phyloP scores from a whole-genome alignment of 2,797 vertebrate genomes.

The Phoeniculus purpureus region DNA sequence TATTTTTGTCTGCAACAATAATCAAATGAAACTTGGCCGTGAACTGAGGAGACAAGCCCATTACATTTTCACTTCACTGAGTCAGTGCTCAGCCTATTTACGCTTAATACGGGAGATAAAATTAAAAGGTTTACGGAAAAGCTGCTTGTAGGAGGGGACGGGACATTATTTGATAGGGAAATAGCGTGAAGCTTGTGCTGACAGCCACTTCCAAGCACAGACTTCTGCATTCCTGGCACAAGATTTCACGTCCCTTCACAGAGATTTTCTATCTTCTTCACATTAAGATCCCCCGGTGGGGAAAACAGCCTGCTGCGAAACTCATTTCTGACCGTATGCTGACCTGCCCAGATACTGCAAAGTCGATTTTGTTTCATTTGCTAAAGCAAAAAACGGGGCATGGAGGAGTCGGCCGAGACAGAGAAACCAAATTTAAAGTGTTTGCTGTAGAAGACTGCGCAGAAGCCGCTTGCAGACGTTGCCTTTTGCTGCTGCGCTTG shows the following conservation, averaged over 20 bases:
- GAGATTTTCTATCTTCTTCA: constrained; percentile 50
- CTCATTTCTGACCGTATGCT: constrained; percentile 55
- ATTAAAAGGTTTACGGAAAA: constrained; percentile 29
- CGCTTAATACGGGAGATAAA: constrained; percentile 17
- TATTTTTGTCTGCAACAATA: constrained; percentile 45
- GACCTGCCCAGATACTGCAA: constrained; percentile 41
- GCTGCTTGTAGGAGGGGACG: constrained; percentile 29
- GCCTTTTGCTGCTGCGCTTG: background rate
- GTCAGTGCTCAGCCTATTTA: constrained; percentile 14
- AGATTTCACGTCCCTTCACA: background rate
- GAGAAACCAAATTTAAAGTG: constrained; percentile 13
- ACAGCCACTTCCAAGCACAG: constrained; percentile 25
- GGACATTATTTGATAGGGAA: constrained; percentile 2
- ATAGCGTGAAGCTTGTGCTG: background rate
- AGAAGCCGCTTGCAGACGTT: background rate
- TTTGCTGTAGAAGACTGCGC: background rate
- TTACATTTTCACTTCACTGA: constrained; percentile 36
- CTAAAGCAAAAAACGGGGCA: background rate
- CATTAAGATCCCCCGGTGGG: constrained; percentile 23
- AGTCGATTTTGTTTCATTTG: background rate
- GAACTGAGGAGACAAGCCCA: constrained; percentile 44
- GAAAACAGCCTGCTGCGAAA: constrained; percentile 51
- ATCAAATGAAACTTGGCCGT: constrained; percentile 24
- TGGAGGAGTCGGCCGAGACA: background rate
- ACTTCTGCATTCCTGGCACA: background rate